Evolutionary conservation across 2,888 invertebrate species (phyloP).

Genomic region (Esperia sulphurella): DNA sequence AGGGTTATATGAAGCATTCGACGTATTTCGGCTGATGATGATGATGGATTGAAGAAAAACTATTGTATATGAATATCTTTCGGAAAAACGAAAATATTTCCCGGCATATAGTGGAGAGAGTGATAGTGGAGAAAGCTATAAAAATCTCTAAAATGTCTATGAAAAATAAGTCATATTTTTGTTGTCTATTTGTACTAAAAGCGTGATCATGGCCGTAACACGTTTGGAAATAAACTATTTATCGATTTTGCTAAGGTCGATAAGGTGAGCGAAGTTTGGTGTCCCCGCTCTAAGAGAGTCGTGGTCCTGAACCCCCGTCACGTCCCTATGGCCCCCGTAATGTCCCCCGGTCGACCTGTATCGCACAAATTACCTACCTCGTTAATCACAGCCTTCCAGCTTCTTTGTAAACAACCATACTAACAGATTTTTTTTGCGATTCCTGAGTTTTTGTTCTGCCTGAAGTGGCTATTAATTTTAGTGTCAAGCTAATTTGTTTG

Average conservation of each 20-base stretch:
- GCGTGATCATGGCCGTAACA: too few species aligned
- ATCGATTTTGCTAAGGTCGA: not conserved
- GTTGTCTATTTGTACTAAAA: too few species aligned
- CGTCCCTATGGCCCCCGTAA: slow-evolving; percentile 20
- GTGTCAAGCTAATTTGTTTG: not conserved
- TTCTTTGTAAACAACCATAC: slow-evolving; percentile 18
- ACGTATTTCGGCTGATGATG: too few species aligned
- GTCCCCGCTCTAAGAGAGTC: not conserved
- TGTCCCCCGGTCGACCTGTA: slow-evolving; percentile 24
- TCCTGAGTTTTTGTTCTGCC: slow-evolving; percentile 13
- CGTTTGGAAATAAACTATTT: too few species aligned
- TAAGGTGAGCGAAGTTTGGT: not conserved
- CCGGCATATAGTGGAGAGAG: too few species aligned
- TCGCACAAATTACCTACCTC: slow-evolving; percentile 36
- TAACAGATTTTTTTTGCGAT: slow-evolving; percentile 9
- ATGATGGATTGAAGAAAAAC: too few species aligned
- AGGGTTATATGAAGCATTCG: too few species aligned
- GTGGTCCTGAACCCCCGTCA: slow-evolving; percentile 5
- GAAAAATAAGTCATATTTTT: too few species aligned
- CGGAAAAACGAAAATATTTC: too few species aligned
- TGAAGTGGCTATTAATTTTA: not conserved
- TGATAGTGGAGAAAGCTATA: too few species aligned
- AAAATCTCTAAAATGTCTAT: too few species aligned
- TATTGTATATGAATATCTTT: too few species aligned
- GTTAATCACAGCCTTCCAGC: slow-evolving; percentile 30